A percentile compares a stretch with the other conserved stretches of the same genome.
phyloP scores from a whole-genome alignment of 2,797 vertebrate species.

The Catharus ustulatus region DNA sequence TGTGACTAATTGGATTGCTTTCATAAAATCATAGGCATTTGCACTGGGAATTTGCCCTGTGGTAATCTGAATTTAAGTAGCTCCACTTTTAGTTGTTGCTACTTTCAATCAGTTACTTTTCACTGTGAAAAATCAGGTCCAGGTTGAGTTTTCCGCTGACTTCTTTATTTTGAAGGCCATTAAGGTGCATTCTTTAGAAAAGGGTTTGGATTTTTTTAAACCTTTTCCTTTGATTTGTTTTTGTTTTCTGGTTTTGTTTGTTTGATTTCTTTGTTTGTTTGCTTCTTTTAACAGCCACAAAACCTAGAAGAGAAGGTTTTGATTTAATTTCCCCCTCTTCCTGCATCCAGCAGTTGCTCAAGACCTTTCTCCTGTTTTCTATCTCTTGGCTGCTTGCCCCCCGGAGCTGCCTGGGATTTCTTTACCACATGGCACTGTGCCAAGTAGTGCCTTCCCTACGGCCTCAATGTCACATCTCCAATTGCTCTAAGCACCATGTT shows the following conservation, averaged over 20 bases:
- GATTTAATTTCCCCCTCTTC: neutral
- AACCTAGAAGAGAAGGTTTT: neutral
- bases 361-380: neutral
- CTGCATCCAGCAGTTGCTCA: neutral
- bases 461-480: neutral
- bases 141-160: neutral
- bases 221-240: neutral
- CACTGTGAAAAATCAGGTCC: neutral
- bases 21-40: neutral
- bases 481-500: neutral
- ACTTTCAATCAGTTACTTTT: neutral
- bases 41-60: neutral
- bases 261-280: neutral
- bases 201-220: neutral
- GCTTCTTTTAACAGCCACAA: neutral
- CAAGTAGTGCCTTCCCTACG: neutral
- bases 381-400: neutral
- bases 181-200: neutral
- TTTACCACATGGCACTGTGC: neutral
- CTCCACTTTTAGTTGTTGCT: neutral
- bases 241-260: neutral
- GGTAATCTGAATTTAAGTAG: neutral
- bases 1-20: constrained; percentile 23
- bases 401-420: neutral
- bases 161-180: neutral